phyloP scores from a whole-genome alignment of 2,113 vertebrate genomes.

The Scartelaos histophorus region DNA sequence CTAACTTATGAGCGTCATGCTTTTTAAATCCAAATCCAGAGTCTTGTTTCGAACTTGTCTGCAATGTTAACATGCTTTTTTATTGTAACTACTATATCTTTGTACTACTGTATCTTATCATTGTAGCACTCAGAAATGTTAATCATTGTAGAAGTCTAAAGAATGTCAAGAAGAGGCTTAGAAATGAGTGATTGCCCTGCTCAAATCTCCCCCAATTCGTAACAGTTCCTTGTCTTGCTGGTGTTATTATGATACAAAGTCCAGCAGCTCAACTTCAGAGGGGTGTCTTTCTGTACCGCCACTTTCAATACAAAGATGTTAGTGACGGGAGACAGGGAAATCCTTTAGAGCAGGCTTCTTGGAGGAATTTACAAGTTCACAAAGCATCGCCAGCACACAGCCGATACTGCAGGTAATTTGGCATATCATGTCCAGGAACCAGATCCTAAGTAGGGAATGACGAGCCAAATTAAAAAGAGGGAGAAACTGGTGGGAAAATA shows the following conservation, averaged over 20 bases:
- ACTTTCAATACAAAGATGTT: constrained; percentile 78
- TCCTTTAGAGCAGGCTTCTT: constrained; percentile 66
- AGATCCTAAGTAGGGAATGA: constrained; percentile 76
- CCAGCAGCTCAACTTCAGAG: constrained; percentile 71
- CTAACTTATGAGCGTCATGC: constrained; percentile 22
- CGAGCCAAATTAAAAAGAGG: constrained; percentile 72
- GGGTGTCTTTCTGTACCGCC: constrained; percentile 68
- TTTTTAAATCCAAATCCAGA: constrained; percentile 31
- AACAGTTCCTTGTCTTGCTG: constrained; percentile 74
- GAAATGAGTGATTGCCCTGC: constrained; percentile 68
- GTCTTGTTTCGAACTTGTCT: constrained; percentile 29
- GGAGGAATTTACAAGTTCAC: constrained; percentile 74
- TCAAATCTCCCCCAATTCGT: constrained; percentile 63
- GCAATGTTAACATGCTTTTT: constrained; percentile 35
- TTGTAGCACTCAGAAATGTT: constrained; percentile 27
- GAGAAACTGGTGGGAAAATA: constrained; percentile 83
- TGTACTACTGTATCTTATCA: constrained; percentile 28
- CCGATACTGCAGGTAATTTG: constrained; percentile 81
- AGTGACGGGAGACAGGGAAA: constrained; percentile 65
- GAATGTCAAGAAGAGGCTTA: constrained; percentile 44
- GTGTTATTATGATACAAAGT: constrained; percentile 71
- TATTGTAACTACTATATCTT: constrained; percentile 13
- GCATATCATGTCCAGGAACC: constrained; percentile 80
- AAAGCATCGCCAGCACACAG: constrained; percentile 74
- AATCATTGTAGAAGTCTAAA: constrained; percentile 42